Evolutionary conservation across 1,140 invertebrate genomes (phyloP).

Genomic region (honey bee (Apis mellifera)): DNA sequence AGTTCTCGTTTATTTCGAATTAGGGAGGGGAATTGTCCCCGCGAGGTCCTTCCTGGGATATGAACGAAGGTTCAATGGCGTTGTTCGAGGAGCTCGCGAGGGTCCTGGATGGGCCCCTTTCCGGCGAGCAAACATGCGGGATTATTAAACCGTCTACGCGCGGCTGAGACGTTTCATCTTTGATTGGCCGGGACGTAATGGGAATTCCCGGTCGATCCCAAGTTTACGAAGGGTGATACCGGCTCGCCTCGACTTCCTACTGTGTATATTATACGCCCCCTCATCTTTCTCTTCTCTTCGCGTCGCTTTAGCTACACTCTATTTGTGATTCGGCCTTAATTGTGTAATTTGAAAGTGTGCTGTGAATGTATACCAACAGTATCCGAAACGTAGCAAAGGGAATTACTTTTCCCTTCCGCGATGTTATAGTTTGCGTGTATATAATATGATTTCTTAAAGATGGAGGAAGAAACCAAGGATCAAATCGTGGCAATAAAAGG

Average conservation of each 20-base stretch:
- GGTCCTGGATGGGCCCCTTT: conserved; percentile 45
- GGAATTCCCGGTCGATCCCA: conserved; percentile 65
- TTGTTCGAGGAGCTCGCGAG: conserved; percentile 61
- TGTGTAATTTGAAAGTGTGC: conserved; percentile 20
- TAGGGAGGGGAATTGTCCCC: conserved; percentile 45
- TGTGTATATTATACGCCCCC: not conserved
- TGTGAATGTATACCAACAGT: not conserved
- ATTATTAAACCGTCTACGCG: conserved; percentile 74
- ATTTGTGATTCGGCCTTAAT: conserved; percentile 33
- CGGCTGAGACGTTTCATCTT: conserved; percentile 69
- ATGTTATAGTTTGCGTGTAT: too few relatives aligned
- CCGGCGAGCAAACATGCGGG: conserved; percentile 73
- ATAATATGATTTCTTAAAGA: too few relatives aligned
- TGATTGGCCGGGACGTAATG: conserved; percentile 71
- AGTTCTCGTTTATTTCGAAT: conserved; percentile 68
- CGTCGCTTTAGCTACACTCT: not conserved
- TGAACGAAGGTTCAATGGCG: conserved; percentile 72
- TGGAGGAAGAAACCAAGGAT: too few relatives aligned
- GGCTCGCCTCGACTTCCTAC: conserved; percentile 16
- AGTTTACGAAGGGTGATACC: conserved; percentile 52
- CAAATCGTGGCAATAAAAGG: too few relatives aligned
- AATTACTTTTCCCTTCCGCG: too few relatives aligned
- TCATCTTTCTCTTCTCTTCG: not conserved
- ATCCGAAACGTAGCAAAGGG: not conserved
- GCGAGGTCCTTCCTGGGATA: conserved; percentile 59